phyloP scores from a whole-genome alignment of 2,797 vertebrate genomes.

The Sphaeramia orbicularis region DNA sequence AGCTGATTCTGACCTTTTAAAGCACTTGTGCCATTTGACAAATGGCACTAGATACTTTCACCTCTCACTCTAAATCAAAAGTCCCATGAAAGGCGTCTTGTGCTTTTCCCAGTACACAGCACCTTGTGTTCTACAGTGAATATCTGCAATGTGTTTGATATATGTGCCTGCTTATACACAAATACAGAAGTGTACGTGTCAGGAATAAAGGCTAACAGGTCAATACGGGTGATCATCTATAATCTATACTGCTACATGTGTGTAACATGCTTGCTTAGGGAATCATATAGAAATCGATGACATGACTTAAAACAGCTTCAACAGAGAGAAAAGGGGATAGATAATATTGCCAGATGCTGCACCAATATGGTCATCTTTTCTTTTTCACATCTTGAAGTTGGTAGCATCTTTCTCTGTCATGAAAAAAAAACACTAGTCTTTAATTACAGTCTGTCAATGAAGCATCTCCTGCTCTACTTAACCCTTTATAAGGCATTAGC shows the following conservation, averaged over 20 bases:
- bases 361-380: not conserved
- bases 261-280: slow-evolving; percentile 4
- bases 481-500: no score
- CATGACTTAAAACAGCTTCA: slow-evolving; percentile 9
- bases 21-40: not conserved
- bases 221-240: slow-evolving; percentile 34
- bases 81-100: no score
- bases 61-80: slow-evolving; percentile 9
- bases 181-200: not conserved
- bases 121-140: not conserved
- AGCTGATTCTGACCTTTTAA: slow-evolving; percentile 36
- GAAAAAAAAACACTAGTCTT: not conserved
- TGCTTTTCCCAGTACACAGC: no score
- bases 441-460: slow-evolving; percentile 3
- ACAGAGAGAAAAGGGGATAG: not conserved
- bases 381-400: not conserved
- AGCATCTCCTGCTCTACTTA: not conserved
- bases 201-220: slow-evolving; percentile 5
- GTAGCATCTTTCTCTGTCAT: not conserved
- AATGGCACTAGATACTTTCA: not conserved
- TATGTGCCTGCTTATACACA: not conserved
- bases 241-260: slow-evolving; percentile 11
- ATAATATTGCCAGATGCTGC: not conserved
- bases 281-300: slow-evolving; percentile 33
- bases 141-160: not conserved